Evolutionary conservation across 2,888 invertebrate species (phyloP).

Genomic region (Willowsia nigromaculata): DNA sequence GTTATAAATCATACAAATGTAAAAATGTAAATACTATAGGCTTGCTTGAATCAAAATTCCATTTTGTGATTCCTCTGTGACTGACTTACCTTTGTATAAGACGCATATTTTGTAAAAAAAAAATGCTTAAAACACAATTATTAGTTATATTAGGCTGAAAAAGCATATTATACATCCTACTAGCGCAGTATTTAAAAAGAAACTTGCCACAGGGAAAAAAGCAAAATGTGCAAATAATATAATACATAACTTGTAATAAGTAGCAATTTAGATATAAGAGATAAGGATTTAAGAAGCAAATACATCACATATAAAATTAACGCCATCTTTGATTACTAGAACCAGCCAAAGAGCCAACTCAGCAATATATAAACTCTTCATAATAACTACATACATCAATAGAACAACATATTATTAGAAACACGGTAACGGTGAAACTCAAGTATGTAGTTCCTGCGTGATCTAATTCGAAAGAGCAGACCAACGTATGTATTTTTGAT

Average conservation of each 20-base stretch:
- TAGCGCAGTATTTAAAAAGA: neutral
- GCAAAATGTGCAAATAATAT: neutral
- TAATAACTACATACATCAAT: neutral
- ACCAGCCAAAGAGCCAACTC: slow-evolving; percentile 3
- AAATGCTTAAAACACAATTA: neutral
- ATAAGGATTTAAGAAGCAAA: neutral
- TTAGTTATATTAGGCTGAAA: neutral
- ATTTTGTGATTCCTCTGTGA: slow-evolving; percentile 49
- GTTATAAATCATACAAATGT: neutral
- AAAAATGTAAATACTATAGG: neutral
- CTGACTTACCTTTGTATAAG: slow-evolving; percentile 13
- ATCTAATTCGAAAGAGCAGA: slow-evolving; percentile 5
- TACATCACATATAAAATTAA: neutral
- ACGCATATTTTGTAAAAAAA: neutral
- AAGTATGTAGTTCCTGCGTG: slow-evolving; percentile 23
- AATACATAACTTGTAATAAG: neutral
- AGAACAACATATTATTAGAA: neutral
- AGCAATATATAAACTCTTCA: neutral
- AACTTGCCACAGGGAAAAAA: neutral
- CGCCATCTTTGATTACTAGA: neutral
- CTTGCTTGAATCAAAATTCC: slow-evolving; percentile 33
- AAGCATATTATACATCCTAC: neutral
- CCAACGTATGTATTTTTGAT: slow-evolving; percentile 29
- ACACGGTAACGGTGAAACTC: neutral
- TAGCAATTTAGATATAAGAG: neutral